Conservation (phyloP, 1,140 invertebrate species). For the Olivierus martensii region DNA sequence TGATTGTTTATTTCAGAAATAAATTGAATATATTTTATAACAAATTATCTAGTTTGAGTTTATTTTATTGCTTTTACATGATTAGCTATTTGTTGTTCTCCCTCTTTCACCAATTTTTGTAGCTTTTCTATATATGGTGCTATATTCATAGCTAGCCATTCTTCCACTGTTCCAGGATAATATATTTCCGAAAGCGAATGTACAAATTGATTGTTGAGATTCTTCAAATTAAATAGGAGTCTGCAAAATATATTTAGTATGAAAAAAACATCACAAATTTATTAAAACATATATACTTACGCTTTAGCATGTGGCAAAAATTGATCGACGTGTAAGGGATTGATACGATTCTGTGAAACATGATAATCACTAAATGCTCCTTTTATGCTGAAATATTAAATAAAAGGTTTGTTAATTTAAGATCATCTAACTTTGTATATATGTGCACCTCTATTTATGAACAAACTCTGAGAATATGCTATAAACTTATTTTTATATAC, state of each 20-base stretch:
- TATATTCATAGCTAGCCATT: slow-evolving; percentile 10
- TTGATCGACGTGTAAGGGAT: slow-evolving; percentile 14
- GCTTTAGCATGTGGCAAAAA: slow-evolving; percentile 14
- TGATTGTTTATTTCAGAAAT: too few species aligned
- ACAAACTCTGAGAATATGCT: too few species aligned
- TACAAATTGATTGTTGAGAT: slow-evolving; percentile 8
- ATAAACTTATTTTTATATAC: too few species aligned
- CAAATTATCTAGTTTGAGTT: too few species aligned
- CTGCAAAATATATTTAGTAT: not conserved
- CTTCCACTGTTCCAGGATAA: slow-evolving; percentile 11
- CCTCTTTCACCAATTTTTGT: slow-evolving; percentile 11
- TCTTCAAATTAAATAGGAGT: slow-evolving; percentile 11
- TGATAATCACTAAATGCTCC: slow-evolving; percentile 14
- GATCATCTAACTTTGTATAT: too few species aligned
- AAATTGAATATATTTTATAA: too few species aligned
- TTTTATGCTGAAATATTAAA: slow-evolving; percentile 8
- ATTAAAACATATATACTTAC: slow-evolving; percentile 5
- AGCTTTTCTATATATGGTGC: slow-evolving; percentile 10
- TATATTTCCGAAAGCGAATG: slow-evolving; percentile 4
- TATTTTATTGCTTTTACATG: too few species aligned
- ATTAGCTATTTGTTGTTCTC: slow-evolving; percentile 4
- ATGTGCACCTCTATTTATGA: too few species aligned
- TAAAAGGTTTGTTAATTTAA: too few species aligned
- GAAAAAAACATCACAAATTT: not conserved
- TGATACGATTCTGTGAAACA: slow-evolving; percentile 12